These are phyloP conservation scores for Phyllopteryx taeniolatus DNA, from an alignment of 2,113 vertebrate species.

Conservation along the genomic window DNA sequence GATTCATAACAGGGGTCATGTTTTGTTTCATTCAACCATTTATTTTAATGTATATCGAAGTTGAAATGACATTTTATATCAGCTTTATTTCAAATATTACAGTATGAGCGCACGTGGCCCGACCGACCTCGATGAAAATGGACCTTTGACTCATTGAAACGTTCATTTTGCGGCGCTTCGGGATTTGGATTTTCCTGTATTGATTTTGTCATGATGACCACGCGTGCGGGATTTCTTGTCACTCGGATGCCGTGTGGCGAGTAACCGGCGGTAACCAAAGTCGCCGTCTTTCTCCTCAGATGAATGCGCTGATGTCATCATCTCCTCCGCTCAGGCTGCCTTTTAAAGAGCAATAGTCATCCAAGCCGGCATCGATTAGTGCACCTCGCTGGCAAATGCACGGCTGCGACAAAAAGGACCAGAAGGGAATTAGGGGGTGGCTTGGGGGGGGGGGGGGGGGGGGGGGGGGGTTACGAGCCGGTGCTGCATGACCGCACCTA, in stretches of 20 bases:
- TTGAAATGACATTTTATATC: too few relatives aligned
- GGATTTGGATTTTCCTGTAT: neutral
- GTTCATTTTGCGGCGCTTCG: too few relatives aligned
- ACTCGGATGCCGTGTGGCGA: neutral
- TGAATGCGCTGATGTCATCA: constrained; percentile 43
- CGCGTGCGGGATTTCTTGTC: neutral
- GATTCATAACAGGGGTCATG: too few relatives aligned
- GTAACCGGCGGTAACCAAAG: neutral
- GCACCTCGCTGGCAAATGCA: constrained; percentile 23
- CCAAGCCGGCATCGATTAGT: constrained; percentile 44
- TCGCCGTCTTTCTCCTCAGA: neutral
- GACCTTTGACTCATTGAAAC: neutral
- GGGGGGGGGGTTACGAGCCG: neutral
- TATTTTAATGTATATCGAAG: too few relatives aligned
- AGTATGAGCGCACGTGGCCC: too few relatives aligned
- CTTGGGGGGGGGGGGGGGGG: neutral
- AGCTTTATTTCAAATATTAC: too few relatives aligned
- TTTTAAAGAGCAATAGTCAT: constrained; percentile 41
- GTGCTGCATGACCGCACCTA: constrained; percentile 47
- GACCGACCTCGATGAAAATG: neutral
- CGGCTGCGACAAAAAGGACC: neutral
- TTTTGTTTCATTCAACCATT: too few relatives aligned
- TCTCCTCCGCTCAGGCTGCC: constrained; percentile 14
- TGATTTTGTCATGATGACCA: too few relatives aligned
- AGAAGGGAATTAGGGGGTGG: neutral